Conservation (phyloP, 2,888 invertebrate genomes). For the Caenorhabditis sp. region DNA sequence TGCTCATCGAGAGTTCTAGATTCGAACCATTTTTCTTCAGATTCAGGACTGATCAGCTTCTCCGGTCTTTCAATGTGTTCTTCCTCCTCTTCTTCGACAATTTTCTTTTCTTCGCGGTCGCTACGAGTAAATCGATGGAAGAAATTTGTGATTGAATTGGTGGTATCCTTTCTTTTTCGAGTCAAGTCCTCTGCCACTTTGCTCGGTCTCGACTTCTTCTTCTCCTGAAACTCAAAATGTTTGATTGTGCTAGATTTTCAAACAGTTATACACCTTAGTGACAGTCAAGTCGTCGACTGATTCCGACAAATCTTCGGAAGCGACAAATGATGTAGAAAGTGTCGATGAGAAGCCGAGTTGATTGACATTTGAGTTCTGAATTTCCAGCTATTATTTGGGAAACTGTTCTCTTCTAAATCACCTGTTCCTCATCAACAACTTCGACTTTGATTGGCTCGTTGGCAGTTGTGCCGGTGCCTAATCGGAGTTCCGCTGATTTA, state of each 20-base stretch:
- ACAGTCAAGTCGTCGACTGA: conserved; percentile 53
- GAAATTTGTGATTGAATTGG: conserved; percentile 70
- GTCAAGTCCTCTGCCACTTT: conserved; percentile 69
- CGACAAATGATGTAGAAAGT: conserved; percentile 53
- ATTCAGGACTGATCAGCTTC: conserved; percentile 64
- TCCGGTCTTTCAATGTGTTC: conserved; percentile 64
- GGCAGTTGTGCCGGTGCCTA: conserved; percentile 17
- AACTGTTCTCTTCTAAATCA: not conserved
- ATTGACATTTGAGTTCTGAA: conserved; percentile 9
- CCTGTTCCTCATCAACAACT: conserved; percentile 59
- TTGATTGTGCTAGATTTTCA: no score
- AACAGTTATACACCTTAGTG: conserved; percentile 17
- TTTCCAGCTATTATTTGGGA: not conserved
- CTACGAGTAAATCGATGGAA: conserved; percentile 72
- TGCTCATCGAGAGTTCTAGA: conserved; percentile 40
- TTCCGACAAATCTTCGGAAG: conserved; percentile 52
- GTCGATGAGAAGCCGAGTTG: conserved; percentile 56
- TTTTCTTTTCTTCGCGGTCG: conserved; percentile 71
- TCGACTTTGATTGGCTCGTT: conserved; percentile 61
- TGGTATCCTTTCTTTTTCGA: conserved; percentile 69
- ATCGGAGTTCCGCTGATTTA: conserved; percentile 48
- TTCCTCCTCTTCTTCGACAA: conserved; percentile 66
- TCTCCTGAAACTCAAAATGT: conserved; percentile 23
- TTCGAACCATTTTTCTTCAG: conserved; percentile 66
- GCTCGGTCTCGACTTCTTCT: conserved; percentile 45